These are phyloP conservation scores for Poeciliopsis turneri DNA, from an alignment of 2,797 vertebrate species.

Conservation along the genomic window DNA sequence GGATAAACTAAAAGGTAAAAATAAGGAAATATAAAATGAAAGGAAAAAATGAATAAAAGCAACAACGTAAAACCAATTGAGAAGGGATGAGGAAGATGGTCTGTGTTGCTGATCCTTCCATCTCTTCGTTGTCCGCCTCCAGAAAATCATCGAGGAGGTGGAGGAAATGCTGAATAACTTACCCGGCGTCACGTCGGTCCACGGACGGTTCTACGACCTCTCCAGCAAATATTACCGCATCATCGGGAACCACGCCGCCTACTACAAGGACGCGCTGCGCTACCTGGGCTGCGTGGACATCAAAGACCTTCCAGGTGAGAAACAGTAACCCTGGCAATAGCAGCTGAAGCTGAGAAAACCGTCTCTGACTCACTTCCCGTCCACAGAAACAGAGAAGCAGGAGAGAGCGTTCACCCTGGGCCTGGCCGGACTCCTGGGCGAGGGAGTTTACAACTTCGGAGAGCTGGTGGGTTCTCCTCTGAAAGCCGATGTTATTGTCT, in stretches of 20 bases:
- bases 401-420: slow-evolving; percentile 96
- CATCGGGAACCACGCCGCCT: slow-evolving; percentile 91
- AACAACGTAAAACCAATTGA: background rate
- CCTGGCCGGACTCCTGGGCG: slow-evolving; percentile 92
- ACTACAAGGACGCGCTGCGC: slow-evolving; percentile 94
- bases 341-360: background rate
- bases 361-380: background rate
- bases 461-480: slow-evolving; percentile 84
- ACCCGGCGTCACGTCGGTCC: slow-evolving; percentile 93
- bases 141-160: slow-evolving; percentile 94
- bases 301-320: slow-evolving; percentile 90
- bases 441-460: slow-evolving; percentile 98
- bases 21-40: too few species aligned
- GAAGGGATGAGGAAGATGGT: background rate
- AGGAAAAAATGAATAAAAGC: background rate
- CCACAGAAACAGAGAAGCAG: slow-evolving; percentile 93
- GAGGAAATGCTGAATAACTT: slow-evolving; percentile 92
- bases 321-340: background rate
- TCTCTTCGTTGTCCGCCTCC: background rate
- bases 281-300: slow-evolving; percentile 95
- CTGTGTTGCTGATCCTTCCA: background rate
- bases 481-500: background rate
- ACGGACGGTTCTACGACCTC: slow-evolving; percentile 96
- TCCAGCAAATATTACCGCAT: slow-evolving; percentile 99
- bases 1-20: too few species aligned